Conservation (phyloP, 2,888 invertebrate genomes). For the Ptilodon capucinus region DNA sequence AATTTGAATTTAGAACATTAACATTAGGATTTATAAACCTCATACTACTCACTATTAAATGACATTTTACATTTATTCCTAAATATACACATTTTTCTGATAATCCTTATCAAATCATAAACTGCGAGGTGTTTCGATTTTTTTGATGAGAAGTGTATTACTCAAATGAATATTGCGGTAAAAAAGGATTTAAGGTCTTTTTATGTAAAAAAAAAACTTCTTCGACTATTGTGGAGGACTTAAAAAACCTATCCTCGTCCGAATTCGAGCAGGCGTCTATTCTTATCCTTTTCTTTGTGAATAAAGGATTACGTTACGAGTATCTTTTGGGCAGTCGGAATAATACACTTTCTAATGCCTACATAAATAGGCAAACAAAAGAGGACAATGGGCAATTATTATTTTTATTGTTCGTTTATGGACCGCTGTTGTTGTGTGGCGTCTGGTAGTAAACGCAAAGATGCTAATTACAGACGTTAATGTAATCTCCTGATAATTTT, state of each 20-base stretch:
- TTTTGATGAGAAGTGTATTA: too few species aligned
- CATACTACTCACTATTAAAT: too few species aligned
- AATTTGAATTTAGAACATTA: too few species aligned
- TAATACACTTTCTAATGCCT: constrained; percentile 26
- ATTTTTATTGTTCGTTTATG: constrained; percentile 44
- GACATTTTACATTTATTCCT: too few species aligned
- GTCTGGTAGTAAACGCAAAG: constrained; percentile 44
- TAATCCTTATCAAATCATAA: too few species aligned
- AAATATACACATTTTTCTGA: too few species aligned
- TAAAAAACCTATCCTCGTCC: constrained; percentile 19
- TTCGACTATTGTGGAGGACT: constrained; percentile 12
- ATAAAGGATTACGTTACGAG: constrained; percentile 50
- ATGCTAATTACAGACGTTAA: constrained; percentile 43
- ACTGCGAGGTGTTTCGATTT: too few species aligned
- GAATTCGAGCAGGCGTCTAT: constrained; percentile 1
- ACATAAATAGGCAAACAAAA: constrained; percentile 50
- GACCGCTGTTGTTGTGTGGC: constrained; percentile 27
- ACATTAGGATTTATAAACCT: too few species aligned
- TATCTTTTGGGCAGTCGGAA: constrained; percentile 33
- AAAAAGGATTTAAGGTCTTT: background rate
- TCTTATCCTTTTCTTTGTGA: constrained; percentile 52
- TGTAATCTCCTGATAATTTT: constrained; percentile 36
- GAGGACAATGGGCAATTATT: constrained; percentile 53
- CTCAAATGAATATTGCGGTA: too few species aligned
- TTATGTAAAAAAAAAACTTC: constrained; percentile 2